Evolutionary conservation across 2,113 vertebrate genomes (phyloP).

Genomic region (Anser brachyrhynchus): DNA sequence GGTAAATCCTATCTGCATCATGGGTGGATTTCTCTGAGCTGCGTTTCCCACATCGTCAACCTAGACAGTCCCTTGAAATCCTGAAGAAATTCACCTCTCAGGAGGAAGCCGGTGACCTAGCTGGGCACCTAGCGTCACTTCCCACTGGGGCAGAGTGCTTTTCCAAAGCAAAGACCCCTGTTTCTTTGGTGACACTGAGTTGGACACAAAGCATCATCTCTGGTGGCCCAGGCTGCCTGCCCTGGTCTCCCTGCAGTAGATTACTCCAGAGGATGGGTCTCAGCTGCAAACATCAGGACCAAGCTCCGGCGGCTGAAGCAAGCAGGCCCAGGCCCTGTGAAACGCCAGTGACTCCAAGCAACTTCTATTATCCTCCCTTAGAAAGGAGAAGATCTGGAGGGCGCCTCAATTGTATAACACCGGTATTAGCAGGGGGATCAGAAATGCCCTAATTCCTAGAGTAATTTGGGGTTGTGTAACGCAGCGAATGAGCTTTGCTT

Average conservation of each 20-base stretch:
- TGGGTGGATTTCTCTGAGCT: not conserved
- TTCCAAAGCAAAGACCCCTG: fast-evolving
- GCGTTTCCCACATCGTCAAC: not conserved
- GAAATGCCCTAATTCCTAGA: slow-evolving; percentile 56
- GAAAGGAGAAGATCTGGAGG: not conserved
- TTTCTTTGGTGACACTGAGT: not conserved
- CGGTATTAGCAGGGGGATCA: slow-evolving; percentile 40
- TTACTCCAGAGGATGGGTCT: not conserved
- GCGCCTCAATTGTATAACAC: not conserved
- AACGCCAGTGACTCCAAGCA: not conserved
- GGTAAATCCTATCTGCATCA: not conserved
- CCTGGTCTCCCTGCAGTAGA: fast-evolving
- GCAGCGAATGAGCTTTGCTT: not conserved
- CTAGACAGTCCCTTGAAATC: not conserved
- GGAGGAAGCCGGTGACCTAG: not conserved
- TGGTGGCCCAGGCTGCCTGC: not conserved
- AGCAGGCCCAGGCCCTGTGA: not conserved
- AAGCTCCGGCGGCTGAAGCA: not conserved
- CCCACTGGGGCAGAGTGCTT: fast-evolving
- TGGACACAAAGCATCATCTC: not conserved
- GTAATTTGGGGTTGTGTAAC: slow-evolving; percentile 45
- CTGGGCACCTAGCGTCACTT: not conserved
- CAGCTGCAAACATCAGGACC: not conserved
- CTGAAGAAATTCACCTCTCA: not conserved
- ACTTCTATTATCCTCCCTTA: not conserved